Evolutionary conservation across 2,888 invertebrate genomes (phyloP), one percentile per base, ranked within the genome.

Genomic region (Germaria angustata): DNA sequence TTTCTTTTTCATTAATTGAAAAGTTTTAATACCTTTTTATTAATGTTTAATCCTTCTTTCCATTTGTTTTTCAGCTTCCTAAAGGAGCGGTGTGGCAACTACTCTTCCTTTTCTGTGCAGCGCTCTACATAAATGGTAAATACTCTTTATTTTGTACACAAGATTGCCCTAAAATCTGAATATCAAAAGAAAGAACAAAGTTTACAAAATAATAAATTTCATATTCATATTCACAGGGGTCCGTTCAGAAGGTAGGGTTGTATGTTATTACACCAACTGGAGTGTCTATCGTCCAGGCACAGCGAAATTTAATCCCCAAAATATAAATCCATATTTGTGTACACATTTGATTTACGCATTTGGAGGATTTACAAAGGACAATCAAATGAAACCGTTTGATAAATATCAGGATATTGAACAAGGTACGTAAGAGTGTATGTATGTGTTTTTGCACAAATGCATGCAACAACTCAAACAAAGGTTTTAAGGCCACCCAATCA

Each of bases 331-430:
- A 0, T 97, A 97, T 90, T 93, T 98, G 79, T 98, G 98, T 92
- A 97, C 97, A 41, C 97, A 98, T 93, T 93, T 98, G 86, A 94
- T 98, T 85, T 98, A 98, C 91, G 97, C 97, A 6, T 98, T 98
- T 90, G 97, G 97, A 68, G 97, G 97, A 22, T 96, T 97, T 90
- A 97, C 96, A 81, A 96, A 96, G 91, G 97, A 97, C 89, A 97
- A 97, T 91, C 95, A 96, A 17, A 93, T 98, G 86, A 96, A 96
- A 86, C 97, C 97, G 0, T 98, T 97, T 90, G 98, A 98, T 92
- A 97, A 97, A 90, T 98, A 98, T 90, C 98, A 98, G 92, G 98
- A 98, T 90, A 95, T 98, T 88, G 98, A 98, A 89, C 97, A 98
- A 94, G 97, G 97, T 97, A 87, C 86, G 87, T 69, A 11, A 15